These are phyloP conservation scores for Tipula helvola DNA, from an alignment of 2,888 invertebrate species.

Conservation along the genomic window DNA sequence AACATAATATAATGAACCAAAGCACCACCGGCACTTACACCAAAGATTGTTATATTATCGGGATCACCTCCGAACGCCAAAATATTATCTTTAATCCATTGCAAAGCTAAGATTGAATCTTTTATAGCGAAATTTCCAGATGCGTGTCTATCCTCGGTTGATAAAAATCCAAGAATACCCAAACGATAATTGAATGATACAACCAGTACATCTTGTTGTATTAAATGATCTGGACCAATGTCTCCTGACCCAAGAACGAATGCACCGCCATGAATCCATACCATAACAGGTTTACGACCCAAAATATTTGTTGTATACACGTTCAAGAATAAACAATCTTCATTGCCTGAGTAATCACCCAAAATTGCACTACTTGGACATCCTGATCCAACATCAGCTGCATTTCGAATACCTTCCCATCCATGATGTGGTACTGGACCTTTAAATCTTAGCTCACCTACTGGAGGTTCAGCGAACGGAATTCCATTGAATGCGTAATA, in stretches of 20 bases:
- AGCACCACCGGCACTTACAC: conserved; percentile 24
- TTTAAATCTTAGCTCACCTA: conserved; percentile 13
- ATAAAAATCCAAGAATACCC: conserved; percentile 49
- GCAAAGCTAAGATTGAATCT: conserved; percentile 53
- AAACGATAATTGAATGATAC: conserved; percentile 17
- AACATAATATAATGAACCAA: conserved; percentile 15
- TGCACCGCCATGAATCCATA: conserved; percentile 17
- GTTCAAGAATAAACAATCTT: conserved; percentile 17
- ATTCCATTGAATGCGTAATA: background rate
- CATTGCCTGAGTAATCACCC: background rate
- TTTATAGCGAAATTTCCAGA: conserved; percentile 60
- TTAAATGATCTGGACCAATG: conserved; percentile 16
- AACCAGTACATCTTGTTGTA: conserved; percentile 14
- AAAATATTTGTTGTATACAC: conserved; percentile 14
- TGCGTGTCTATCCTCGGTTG: conserved; percentile 50
- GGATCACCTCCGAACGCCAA: conserved; percentile 56
- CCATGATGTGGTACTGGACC: conserved; percentile 14
- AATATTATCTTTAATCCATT: conserved; percentile 54
- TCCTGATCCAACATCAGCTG: background rate
- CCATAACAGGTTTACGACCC: conserved; percentile 14
- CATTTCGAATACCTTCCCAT: conserved; percentile 16
- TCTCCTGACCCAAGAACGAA: conserved; percentile 14
- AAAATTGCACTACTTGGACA: conserved; percentile 11
- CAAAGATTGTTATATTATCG: conserved; percentile 49
- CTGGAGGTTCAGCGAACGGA: conserved; percentile 12